phyloP scores from a whole-genome alignment of 1,140 invertebrate genomes.

The Drosophila murphyi region DNA sequence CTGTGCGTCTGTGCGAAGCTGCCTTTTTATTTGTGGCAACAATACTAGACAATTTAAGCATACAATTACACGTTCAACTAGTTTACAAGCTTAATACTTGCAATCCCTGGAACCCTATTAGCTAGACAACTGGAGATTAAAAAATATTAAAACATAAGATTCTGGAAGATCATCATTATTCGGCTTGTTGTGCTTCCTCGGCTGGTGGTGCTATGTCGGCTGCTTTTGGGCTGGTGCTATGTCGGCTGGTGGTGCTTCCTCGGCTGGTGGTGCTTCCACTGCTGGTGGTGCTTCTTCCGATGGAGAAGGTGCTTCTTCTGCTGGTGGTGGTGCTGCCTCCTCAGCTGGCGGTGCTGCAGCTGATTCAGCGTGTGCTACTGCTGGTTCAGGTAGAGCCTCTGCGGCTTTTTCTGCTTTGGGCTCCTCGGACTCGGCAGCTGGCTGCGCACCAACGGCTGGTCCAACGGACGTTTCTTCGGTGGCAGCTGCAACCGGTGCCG shows the following conservation, averaged over 20 bases:
- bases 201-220: conserved; percentile 1
- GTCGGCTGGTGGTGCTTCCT: conserved; percentile 9
- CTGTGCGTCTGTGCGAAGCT: not conserved
- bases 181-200: conserved; percentile 11
- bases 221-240: too few species aligned
- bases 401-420: conserved; percentile 8
- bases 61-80: conserved; percentile 37
- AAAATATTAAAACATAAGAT: conserved; percentile 3
- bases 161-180: conserved; percentile 2
- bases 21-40: not conserved
- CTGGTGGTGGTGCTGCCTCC: conserved; percentile 11
- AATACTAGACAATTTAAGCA: conserved; percentile 11
- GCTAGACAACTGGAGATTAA: not conserved
- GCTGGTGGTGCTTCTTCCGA: conserved; percentile 10
- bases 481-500: not conserved
- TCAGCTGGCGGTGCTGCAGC: not conserved
- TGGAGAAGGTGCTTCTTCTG: conserved; percentile 6
- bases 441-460: too few species aligned
- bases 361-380: conserved; percentile 11
- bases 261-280: conserved; percentile 5
- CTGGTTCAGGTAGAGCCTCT: conserved; percentile 5
- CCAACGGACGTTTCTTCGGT: not conserved
- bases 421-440: not conserved
- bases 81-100: conserved; percentile 39
- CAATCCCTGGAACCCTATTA: not conserved